Conservation (phyloP, 2,113 vertebrate species). For the Caranx melampygus region DNA sequence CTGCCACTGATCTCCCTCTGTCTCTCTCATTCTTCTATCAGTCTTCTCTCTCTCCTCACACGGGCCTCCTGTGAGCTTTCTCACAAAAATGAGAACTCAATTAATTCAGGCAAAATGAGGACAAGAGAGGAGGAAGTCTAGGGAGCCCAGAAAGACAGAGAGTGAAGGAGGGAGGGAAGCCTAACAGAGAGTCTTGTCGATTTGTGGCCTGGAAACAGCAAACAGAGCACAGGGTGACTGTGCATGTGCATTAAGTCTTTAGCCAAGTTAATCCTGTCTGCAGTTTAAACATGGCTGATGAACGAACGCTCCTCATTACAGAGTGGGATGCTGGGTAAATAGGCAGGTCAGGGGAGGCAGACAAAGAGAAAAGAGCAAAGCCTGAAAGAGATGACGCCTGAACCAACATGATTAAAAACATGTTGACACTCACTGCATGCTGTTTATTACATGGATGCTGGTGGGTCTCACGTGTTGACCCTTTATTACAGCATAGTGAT, state of each 20-base stretch:
- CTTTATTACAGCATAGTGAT: conserved; percentile 2
- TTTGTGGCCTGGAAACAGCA: conserved; percentile 76
- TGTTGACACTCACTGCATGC: conserved; percentile 27
- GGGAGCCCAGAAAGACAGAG: conserved; percentile 56
- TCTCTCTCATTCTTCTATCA: conserved; percentile 57
- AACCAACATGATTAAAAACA: conserved; percentile 47
- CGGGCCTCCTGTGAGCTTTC: conserved; percentile 73
- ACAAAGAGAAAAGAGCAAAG: conserved; percentile 28
- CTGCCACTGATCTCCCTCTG: conserved; percentile 55
- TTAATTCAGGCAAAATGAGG: conserved; percentile 83
- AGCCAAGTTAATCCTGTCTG: conserved; percentile 73
- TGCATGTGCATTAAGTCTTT: conserved; percentile 71
- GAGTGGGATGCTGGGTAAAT: conserved; percentile 63
- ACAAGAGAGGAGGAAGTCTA: conserved; percentile 59
- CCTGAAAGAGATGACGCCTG: conserved; percentile 14
- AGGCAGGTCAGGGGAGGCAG: conserved; percentile 35
- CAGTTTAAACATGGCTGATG: conserved; percentile 75
- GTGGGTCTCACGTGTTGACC: conserved; percentile 9
- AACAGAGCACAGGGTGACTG: conserved; percentile 67
- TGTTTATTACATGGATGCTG: conserved; percentile 32
- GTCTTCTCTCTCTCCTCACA: conserved; percentile 54
- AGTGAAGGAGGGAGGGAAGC: conserved; percentile 52
- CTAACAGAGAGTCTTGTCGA: conserved; percentile 63
- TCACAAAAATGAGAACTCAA: conserved; percentile 84
- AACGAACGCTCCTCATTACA: conserved; percentile 52